Base-by-base conservation (phyloP, 2,113 vertebrate genomes). In the Azemiops feae region DNA sequence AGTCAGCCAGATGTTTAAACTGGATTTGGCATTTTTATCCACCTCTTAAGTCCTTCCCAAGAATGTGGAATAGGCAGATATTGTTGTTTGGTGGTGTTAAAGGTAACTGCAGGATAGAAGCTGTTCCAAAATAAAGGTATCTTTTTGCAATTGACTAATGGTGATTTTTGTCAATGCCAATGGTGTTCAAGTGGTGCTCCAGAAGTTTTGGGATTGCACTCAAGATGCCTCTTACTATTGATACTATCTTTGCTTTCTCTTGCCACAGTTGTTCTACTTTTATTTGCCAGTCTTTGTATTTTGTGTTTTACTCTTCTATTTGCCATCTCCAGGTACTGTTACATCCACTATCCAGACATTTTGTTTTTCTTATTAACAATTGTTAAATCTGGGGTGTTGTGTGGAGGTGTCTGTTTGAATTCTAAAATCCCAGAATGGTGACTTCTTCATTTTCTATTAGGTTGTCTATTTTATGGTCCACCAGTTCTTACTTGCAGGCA, bases 231-330 rank as follows among this genome's bases (percentile, higher is more conserved):
- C 27, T 3, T 60, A 30, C 10, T 60, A 60, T 60, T 60, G 25
- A 11, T 60, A 30, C 92, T 96, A 92, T 93, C 7, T 85, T 53
- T 53, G 34, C 90, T 81, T 95, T 87, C 94, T 87, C 94, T 92
- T 88, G 4, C 30, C 12, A 1, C 60, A 69, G 30, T 30, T 60
- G 58, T 64, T 69, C 10, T 64, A n/a, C 60, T 64, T n/a, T 14
- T 64, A 64, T n/a, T 64, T 64, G 27, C 27, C n/a, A 11, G 60
- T n/a, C 60, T 64, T n/a, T 69, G 30, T n/a, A 69, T n/a, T 64
- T 64, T 64, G 11, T 64, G 27, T n/a, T 64, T 64, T 64, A 64
- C 60, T 64, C 60, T 64, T 64, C 12, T 14, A 64, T 60, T 60
- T 30, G 25, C 25, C 27, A 11, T 64, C 11, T 64, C 11, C 1